Conservation (phyloP, 2,113 vertebrate genomes). For the Pyxicephalus adspersus region DNA sequence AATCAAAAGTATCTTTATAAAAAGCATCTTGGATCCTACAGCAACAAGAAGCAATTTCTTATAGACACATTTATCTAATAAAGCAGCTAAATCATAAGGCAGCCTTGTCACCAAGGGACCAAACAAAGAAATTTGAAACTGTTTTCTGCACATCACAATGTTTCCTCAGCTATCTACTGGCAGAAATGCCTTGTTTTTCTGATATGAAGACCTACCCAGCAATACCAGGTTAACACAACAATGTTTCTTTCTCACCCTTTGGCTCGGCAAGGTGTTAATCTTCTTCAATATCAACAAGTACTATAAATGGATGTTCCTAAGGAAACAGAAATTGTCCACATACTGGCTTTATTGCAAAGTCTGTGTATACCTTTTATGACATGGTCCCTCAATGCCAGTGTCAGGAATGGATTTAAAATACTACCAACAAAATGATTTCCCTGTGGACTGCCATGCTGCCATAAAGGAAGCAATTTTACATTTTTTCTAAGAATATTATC, state of each 20-base stretch:
- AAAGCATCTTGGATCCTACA: too few species aligned
- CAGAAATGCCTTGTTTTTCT: not conserved
- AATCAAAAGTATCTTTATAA: too few species aligned
- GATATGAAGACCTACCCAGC: not conserved
- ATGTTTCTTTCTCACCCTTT: not conserved
- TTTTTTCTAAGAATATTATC: slow-evolving; percentile 5
- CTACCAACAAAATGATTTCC: slow-evolving; percentile 24
- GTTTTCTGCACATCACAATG: not conserved
- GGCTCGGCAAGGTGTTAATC: not conserved
- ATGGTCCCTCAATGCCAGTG: slow-evolving; percentile 18
- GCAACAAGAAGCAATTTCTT: too few species aligned
- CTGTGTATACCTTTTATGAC: slow-evolving; percentile 31
- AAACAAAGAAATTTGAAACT: not conserved
- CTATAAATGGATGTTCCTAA: slow-evolving; percentile 34
- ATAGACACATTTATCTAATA: too few species aligned
- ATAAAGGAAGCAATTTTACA: slow-evolving; percentile 5
- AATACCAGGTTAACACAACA: not conserved
- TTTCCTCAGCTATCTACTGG: not conserved
- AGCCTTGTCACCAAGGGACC: not conserved
- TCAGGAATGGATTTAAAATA: slow-evolving; percentile 20
- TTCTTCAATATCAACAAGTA: not conserved
- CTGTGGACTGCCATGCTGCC: not conserved
- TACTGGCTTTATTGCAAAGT: slow-evolving; percentile 34
- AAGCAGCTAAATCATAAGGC: too few species aligned
- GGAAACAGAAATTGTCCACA: slow-evolving; percentile 26